A percentile compares a stretch with the other conserved stretches of the same genome.
phyloP scores from a whole-genome alignment of 2,797 vertebrate genomes.

The Glyptemys insculpta region DNA sequence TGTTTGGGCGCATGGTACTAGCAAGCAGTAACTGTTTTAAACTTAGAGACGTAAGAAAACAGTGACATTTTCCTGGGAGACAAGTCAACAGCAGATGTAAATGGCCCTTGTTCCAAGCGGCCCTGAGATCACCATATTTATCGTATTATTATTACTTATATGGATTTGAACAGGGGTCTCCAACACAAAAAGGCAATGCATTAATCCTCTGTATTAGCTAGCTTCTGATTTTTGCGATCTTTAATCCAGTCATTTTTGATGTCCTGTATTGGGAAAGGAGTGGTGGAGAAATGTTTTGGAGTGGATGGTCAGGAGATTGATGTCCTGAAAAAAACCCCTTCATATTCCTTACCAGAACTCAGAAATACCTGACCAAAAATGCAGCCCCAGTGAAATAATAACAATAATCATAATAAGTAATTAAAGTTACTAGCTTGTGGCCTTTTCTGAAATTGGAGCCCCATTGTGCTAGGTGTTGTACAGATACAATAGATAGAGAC shows the following conservation, averaged over 20 bases:
- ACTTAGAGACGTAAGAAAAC: background rate
- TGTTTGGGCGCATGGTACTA: rapidly evolving
- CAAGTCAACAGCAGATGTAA: background rate
- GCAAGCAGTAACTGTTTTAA: background rate
- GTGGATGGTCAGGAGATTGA: background rate
- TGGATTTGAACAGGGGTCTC: background rate
- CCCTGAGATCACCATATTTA: background rate
- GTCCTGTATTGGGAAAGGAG: background rate
- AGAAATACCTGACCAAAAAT: background rate
- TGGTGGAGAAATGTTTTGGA: background rate
- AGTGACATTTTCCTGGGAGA: background rate
- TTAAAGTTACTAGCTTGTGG: background rate
- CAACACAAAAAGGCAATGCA: background rate
- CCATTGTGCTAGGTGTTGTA: background rate
- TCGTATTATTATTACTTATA: background rate
- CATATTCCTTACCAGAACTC: background rate
- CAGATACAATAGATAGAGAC: background rate
- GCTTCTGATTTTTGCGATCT: background rate
- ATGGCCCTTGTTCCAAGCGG: background rate
- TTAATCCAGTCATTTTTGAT: background rate
- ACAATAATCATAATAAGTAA: background rate
- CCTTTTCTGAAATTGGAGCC: background rate
- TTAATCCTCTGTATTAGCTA: background rate
- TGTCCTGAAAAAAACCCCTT: background rate
- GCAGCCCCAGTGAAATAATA: rapidly evolving